Conservation (phyloP, 2,797 vertebrate species). For the Cercopithecus neglectus region DNA sequence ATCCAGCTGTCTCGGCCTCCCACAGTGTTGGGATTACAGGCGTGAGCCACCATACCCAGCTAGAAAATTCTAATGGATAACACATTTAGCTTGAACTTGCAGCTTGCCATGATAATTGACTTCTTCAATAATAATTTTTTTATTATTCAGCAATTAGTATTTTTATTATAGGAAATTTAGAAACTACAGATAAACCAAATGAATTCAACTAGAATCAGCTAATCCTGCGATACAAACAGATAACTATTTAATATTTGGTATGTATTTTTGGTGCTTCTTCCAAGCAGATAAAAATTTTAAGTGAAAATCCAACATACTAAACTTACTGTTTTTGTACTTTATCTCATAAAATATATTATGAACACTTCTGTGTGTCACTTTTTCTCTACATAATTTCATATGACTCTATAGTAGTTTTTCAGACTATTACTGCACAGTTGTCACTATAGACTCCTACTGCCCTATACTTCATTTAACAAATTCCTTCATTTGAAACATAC, state of each 20-base stretch:
- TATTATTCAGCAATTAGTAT: background rate
- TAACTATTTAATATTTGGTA: background rate
- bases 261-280: background rate
- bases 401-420: background rate
- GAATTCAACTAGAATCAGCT: background rate
- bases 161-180: conserved; percentile 4
- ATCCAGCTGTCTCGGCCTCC: background rate
- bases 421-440: background rate
- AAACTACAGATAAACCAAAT: background rate
- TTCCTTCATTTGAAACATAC: background rate
- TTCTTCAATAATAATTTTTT: conserved; percentile 5
- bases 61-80: background rate
- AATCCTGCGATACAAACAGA: background rate
- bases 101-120: background rate
- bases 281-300: background rate
- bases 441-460: background rate
- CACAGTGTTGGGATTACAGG: background rate
- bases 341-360: background rate
- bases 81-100: background rate
- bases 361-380: background rate
- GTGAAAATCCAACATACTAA: background rate
- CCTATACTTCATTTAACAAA: background rate
- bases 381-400: background rate
- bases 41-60: background rate
- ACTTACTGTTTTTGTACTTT: background rate